Base-by-base conservation (phyloP, 2,797 vertebrate genomes). In the Cyclura pinguis region DNA sequence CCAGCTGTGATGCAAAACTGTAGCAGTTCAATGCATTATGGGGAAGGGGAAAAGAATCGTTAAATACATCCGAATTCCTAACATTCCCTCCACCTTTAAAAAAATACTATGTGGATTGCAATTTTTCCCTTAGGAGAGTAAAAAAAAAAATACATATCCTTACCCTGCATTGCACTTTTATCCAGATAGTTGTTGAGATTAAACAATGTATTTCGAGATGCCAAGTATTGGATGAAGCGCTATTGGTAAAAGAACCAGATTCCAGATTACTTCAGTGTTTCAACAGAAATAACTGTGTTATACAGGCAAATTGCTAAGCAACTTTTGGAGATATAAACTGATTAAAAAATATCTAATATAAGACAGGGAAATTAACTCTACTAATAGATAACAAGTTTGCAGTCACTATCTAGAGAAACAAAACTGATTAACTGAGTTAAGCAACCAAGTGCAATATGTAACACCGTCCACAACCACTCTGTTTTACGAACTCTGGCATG, bases 131-230 rank as follows among this genome's bases (percentile, higher is more conserved):
- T 67, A 52, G 13, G 55, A 81, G 64, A 73, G 35, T 29, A 27
- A 12, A 73, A 50, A 90, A n/a, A n/a, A n/a, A 57, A 29, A 87
- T 59, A 20, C 59, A 89, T n/a, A 59, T 86, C 95, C 97, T 97
- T 98, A 99, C 99, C 98, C 98, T 99, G 98, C 97, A 98, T 96
- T 88, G 98, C 98, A 96, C 98, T 98, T 96, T 98, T 98, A 97
- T 99, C 99, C 96, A 99, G 96, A 96, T 99, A 99, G 97, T 99
- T 99, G 97, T 98, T 98, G 91, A 99, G 97, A 96, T 99, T 99
- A 94, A 99, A 99, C 95, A 99, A 97, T 8, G 98, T 98, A 95
- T 98, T 98, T 96, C 98, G 98, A 93, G 98, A 99, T 94, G 99
- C 98, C 96, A 99, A 97, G 95, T 99, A 99, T 96, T 98, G 98